Evolutionary conservation across 92 coral and sea anemone genomes (phyloP).

Genomic region (Zoanthus solanderi): DNA sequence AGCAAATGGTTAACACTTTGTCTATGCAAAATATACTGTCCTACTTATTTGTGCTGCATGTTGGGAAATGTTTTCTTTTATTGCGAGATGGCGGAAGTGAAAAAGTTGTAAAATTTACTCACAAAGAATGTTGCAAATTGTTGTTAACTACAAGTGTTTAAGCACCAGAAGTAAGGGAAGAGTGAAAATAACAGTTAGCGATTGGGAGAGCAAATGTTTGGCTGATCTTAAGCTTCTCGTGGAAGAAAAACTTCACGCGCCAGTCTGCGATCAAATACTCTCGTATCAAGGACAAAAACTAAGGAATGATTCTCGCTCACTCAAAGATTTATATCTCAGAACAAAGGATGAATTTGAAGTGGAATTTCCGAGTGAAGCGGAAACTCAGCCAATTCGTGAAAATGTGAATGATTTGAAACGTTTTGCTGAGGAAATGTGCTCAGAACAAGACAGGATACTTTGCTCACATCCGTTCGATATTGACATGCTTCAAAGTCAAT

Average conservation of each 20-base stretch:
- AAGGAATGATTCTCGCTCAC: constrained; percentile 53
- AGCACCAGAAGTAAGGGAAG: constrained; percentile 34
- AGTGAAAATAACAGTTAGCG: constrained; percentile 34
- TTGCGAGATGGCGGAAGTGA: not conserved
- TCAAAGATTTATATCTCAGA: constrained; percentile 73
- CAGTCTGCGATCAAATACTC: constrained; percentile 73
- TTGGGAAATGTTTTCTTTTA: not conserved
- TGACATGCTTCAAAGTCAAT: not conserved
- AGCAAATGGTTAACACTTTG: not conserved
- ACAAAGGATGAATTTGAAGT: constrained; percentile 68
- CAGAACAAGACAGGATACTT: not conserved
- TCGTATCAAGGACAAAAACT: constrained; percentile 57
- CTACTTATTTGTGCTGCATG: not conserved
- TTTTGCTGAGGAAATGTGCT: constrained; percentile 18
- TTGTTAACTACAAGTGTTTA: constrained; percentile 20
- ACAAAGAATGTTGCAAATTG: not conserved
- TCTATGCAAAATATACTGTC: not conserved
- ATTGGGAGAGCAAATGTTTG: constrained; percentile 62
- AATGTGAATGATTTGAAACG: constrained; percentile 7
- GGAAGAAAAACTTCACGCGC: constrained; percentile 62
- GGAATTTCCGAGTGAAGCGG: constrained; percentile 47
- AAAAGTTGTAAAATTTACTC: not conserved
- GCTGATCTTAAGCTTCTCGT: constrained; percentile 66
- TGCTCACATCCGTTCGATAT: not conserved
- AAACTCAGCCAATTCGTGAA: constrained; percentile 7